Percentiles rank a stretch among this genome's conserved stretches.
phyloP scores from a whole-genome alignment of 2,113 vertebrate species.

The Misgurnus mizolepis region DNA sequence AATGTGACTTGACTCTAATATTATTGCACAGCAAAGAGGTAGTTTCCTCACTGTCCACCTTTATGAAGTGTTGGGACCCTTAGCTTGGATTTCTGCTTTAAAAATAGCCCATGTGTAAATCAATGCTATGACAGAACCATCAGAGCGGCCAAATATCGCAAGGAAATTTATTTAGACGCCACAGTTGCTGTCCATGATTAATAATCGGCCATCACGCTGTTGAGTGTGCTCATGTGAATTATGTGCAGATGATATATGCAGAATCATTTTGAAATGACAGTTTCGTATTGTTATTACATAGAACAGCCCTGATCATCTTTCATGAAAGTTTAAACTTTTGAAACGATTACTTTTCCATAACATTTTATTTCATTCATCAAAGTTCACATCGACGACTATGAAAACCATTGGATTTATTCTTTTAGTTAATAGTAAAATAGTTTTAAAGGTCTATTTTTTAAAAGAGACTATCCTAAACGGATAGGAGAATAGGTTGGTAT shows the following conservation, averaged over 20 bases:
- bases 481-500: too few relatives aligned
- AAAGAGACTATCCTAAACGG: too few relatives aligned
- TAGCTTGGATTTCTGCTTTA: conserved; percentile 24
- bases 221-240: conserved; percentile 26
- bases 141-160: conserved; percentile 2
- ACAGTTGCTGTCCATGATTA: not conserved
- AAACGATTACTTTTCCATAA: not conserved
- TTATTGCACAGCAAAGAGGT: too few relatives aligned
- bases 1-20: not conserved
- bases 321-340: not conserved
- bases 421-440: too few relatives aligned
- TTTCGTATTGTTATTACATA: not conserved
- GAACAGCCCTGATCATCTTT: not conserved
- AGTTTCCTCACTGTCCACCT: not conserved
- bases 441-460: too few relatives aligned
- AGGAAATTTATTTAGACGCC: conserved; percentile 20
- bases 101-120: conserved; percentile 10
- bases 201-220: conserved; percentile 15
- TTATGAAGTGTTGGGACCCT: not conserved
- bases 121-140: not conserved
- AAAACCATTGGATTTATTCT: too few relatives aligned
- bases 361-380: not conserved
- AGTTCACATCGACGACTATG: too few relatives aligned
- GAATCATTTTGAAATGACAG: not conserved
- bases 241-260: conserved; percentile 1